Evolutionary conservation across 2,888 invertebrate species (phyloP), one percentile per base, ranked within the genome.

Genomic region (Itoplectis maculator): DNA sequence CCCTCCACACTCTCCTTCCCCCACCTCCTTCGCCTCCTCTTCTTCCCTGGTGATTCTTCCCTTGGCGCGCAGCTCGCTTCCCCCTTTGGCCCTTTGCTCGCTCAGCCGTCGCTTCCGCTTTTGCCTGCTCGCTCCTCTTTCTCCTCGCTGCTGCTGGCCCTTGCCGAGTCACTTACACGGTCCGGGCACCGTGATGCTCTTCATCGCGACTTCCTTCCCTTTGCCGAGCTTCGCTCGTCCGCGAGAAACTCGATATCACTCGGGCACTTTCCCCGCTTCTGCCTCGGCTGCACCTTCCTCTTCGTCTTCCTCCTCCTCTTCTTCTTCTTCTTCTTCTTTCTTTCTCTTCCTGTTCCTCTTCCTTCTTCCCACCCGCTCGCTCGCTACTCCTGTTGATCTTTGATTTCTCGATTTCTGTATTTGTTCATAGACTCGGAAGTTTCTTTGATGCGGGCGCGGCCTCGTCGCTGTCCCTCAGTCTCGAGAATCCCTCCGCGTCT

Each of bases 101-200:
- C 23, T 56, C 61, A 42, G 61, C 70, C 49, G 74, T 66, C 56
- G 72, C 49, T 59, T 70, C 73, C 65, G 63, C 65, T 69, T 47
- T 59, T 54, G 29, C 37, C 54, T 37, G 69, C 56, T 45, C n/a
- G 73, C 63, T 61, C 73, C 69, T 59, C 69, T 69, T 68, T 49
- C 73, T 68, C 54, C n/a, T 47, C 49, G 29, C 45, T 51, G 51
- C 40, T 42, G 29, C 45, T 51, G 51, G 8, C n/a, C 45, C 65
- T 51, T 49, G 40, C 49, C 54, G 63, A 83, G 76, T 85, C 83
- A 85, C 84, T 84, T 80, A 68, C 73, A 78, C 66, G 79, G 54
- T 74, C 65, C 77, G 77, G 68, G 73, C 68, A 69, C 63, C 82
- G 18, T 35, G 47, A 72, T 72, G 35, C 59, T 70, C 73, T 78